These are phyloP conservation scores for Drosophila prosaltans DNA, from an alignment of 1,140 invertebrate genomes.

Conservation along the genomic window DNA sequence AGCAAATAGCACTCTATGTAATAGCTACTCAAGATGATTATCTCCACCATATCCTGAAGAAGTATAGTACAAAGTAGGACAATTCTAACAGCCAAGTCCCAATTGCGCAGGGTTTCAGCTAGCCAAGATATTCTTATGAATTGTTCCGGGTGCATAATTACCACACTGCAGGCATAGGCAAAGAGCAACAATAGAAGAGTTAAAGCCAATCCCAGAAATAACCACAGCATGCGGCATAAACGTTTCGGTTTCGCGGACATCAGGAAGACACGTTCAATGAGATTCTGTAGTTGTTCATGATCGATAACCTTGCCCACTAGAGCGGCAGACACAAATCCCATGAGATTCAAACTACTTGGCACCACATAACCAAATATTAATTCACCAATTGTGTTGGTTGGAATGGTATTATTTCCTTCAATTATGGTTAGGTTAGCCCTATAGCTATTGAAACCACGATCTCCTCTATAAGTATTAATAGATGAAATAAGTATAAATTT, in stretches of 20 bases:
- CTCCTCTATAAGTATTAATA: slow-evolving; percentile 84
- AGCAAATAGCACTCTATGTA: slow-evolving; percentile 91
- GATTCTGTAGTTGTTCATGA: slow-evolving; percentile 93
- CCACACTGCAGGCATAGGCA: slow-evolving; percentile 85
- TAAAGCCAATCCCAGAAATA: slow-evolving; percentile 87
- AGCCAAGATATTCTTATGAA: slow-evolving; percentile 81
- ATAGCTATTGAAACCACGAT: slow-evolving; percentile 89
- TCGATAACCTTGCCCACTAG: slow-evolving; percentile 91
- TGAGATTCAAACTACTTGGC: slow-evolving; percentile 90
- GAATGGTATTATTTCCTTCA: slow-evolving; percentile 34
- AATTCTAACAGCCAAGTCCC: slow-evolving; percentile 84
- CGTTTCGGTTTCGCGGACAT: slow-evolving; percentile 84
- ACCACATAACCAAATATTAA: slow-evolving; percentile 90
- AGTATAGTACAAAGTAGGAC: slow-evolving; percentile 87
- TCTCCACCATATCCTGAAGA: slow-evolving; percentile 90
- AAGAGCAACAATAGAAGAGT: slow-evolving; percentile 88
- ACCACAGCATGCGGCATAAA: slow-evolving; percentile 88
- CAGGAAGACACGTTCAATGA: slow-evolving; percentile 92
- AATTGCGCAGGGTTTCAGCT: slow-evolving; percentile 81
- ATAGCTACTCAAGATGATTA: slow-evolving; percentile 90
- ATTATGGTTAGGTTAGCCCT: slow-evolving; percentile 49
- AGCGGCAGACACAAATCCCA: slow-evolving; percentile 90
- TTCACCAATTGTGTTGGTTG: slow-evolving; percentile 85
- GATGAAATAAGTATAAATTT: slow-evolving; percentile 8
- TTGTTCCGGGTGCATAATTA: slow-evolving; percentile 86